Conservation (phyloP, 1,140 invertebrate species). For the Sipha flava region DNA sequence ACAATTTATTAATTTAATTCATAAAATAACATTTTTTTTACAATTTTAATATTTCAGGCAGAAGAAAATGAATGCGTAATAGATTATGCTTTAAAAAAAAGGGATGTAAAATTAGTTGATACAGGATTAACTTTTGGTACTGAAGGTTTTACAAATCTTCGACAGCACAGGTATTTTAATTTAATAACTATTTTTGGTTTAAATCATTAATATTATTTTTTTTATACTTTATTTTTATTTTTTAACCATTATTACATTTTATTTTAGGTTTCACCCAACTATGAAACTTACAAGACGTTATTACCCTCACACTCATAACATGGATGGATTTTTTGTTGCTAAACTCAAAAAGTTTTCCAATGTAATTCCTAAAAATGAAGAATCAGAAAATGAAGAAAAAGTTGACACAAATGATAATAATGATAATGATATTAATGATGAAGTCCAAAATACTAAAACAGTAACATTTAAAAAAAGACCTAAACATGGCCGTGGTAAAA, state of each 20-base stretch:
- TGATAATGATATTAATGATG: not conserved
- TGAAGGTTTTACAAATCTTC: slow-evolving; percentile 86
- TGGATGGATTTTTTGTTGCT: slow-evolving; percentile 99
- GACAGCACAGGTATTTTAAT: slow-evolving; percentile 59
- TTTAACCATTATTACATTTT: not conserved
- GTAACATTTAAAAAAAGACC: not conserved
- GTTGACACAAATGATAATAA: not conserved
- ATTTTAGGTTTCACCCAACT: slow-evolving; percentile 78
- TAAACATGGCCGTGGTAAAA: slow-evolving; percentile 16
- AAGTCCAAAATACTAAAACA: not conserved
- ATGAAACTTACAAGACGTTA: slow-evolving; percentile 83
- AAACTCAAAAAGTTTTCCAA: slow-evolving; percentile 96
- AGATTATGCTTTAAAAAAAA: slow-evolving; percentile 88
- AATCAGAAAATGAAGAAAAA: slow-evolving; percentile 24
- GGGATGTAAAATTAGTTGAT: slow-evolving; percentile 87
- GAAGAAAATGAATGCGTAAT: slow-evolving; percentile 99
- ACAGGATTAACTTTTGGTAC: slow-evolving; percentile 92
- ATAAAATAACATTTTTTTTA: too few species aligned
- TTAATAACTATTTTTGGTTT: not conserved
- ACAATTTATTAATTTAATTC: too few species aligned
- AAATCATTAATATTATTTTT: not conserved
- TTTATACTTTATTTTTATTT: not conserved
- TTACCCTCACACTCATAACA: slow-evolving; percentile 97
- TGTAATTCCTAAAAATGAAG: slow-evolving; percentile 38
- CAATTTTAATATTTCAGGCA: slow-evolving; percentile 49